Percentiles rank a stretch among this genome's conserved stretches.
Evolutionary conservation across 2,888 invertebrate species (phyloP).

Genomic region (Chaitophorus viminalis): DNA sequence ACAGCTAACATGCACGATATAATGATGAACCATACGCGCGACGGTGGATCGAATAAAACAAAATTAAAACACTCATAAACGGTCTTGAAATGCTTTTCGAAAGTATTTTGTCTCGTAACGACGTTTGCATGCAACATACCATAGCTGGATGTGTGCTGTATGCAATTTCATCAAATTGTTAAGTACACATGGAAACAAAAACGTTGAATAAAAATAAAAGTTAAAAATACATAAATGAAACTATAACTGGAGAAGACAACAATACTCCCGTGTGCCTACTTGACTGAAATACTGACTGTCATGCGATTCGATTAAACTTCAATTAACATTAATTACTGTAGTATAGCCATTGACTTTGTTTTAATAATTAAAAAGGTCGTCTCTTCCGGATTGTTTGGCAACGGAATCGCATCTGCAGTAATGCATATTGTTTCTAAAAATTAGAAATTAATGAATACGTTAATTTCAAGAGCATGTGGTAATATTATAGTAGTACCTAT

Average conservation of each 20-base stretch:
- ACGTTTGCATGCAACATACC: background rate
- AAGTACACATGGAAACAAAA: background rate
- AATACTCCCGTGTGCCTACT: background rate
- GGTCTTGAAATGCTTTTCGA: constrained; percentile 13
- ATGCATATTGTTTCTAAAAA: background rate
- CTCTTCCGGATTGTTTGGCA: background rate
- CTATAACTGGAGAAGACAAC: background rate
- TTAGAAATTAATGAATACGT: background rate
- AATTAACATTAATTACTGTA: constrained; percentile 37
- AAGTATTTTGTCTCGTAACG: background rate
- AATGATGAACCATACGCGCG: background rate
- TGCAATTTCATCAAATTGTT: background rate
- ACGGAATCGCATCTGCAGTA: background rate
- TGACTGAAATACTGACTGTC: background rate
- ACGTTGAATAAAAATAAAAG: background rate
- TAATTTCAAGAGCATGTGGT: background rate
- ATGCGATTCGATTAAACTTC: constrained; percentile 9
- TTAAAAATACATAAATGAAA: background rate
- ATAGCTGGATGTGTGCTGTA: background rate
- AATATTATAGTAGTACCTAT: background rate
- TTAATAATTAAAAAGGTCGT: background rate
- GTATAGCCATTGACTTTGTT: background rate
- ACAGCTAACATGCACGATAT: background rate
- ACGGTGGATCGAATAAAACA: background rate
- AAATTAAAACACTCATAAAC: background rate